phyloP scores from a whole-genome alignment of 2,888 invertebrate genomes.

The Macrostomum cliftonense region DNA sequence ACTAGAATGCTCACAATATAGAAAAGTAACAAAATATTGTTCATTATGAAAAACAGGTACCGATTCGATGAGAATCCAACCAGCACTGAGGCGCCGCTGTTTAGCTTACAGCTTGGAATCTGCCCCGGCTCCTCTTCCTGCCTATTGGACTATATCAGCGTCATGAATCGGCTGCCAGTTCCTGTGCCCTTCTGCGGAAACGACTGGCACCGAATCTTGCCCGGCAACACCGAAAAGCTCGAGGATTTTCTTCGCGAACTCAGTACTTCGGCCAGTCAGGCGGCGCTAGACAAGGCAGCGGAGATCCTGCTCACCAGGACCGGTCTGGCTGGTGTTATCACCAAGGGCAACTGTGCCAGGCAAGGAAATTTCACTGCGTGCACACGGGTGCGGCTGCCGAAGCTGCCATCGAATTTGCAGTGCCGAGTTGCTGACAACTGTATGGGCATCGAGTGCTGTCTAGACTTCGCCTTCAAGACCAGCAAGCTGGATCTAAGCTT shows the following conservation, averaged over 20 bases:
- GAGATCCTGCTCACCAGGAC: constrained; percentile 1
- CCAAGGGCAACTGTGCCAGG: neutral
- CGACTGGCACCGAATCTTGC: neutral
- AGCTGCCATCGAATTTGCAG: constrained; percentile 4
- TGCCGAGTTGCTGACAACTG: constrained; percentile 13
- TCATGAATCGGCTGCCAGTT: too few species aligned
- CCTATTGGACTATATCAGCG: too few species aligned
- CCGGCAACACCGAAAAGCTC: constrained; percentile 1
- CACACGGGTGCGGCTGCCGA: neutral
- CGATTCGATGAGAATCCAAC: too few species aligned
- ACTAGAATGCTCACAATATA: too few species aligned
- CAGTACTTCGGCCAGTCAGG: neutral
- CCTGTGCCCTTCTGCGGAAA: too few species aligned
- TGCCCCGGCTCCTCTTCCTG: too few species aligned
- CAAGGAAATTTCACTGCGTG: neutral
- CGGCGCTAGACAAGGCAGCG: neutral
- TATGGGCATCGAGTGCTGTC: constrained; percentile 20
- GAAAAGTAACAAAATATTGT: too few species aligned
- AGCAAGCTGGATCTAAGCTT: constrained; percentile 17
- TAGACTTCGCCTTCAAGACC: constrained; percentile 9
- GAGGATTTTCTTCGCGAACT: constrained; percentile 2
- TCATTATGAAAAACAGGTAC: too few species aligned
- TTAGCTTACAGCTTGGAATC: too few species aligned
- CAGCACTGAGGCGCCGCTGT: too few species aligned
- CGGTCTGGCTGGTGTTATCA: neutral